phyloP scores from a whole-genome alignment of 2,888 invertebrate species.

The Mythimna lalbum region DNA sequence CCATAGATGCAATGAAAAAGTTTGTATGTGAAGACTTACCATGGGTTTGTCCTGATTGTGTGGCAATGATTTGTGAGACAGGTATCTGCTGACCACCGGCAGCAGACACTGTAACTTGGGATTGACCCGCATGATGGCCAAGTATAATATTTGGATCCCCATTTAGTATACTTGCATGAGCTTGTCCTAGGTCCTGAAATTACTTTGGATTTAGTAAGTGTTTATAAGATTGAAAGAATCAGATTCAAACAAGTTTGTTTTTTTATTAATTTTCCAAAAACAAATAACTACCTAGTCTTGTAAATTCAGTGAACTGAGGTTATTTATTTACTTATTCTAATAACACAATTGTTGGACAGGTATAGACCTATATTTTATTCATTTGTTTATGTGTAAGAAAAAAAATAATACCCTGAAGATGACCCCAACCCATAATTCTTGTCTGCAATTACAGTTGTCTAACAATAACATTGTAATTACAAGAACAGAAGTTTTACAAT shows the following conservation, averaged over 20 bases:
- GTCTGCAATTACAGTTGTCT: background rate
- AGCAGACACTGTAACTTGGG: constrained; percentile 85
- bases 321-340: too few relatives aligned
- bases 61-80: constrained; percentile 86
- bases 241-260: background rate
- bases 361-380: too few relatives aligned
- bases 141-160: constrained; percentile 89
- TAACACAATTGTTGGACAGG: too few relatives aligned
- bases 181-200: constrained; percentile 87
- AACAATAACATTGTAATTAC: background rate
- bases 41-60: constrained; percentile 86
- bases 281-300: too few relatives aligned
- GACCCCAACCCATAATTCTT: too few relatives aligned
- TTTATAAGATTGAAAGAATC: background rate
- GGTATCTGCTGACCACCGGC: constrained; percentile 85
- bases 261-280: background rate
- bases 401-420: background rate
- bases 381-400: background rate
- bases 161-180: constrained; percentile 86
- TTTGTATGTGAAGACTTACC: constrained; percentile 70
- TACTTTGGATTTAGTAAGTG: constrained; percentile 26
- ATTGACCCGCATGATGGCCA: constrained; percentile 89
- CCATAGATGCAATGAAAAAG: background rate
- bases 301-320: background rate
- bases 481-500: background rate